These are phyloP conservation scores for Callocephalon fimbriatum DNA, from an alignment of 2,113 vertebrate genomes.

Conservation along the genomic window DNA sequence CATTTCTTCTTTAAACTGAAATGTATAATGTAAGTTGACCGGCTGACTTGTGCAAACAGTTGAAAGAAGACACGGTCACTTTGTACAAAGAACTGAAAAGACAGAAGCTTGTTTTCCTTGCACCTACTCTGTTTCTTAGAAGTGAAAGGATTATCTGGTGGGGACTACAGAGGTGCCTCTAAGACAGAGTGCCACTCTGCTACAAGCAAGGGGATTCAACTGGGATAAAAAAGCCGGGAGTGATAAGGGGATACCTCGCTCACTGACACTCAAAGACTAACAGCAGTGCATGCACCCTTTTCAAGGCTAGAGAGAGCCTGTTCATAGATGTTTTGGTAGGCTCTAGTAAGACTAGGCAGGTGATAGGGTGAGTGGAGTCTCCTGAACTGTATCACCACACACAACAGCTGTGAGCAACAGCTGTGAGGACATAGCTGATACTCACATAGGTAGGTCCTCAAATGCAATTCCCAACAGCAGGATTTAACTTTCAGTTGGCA, in stretches of 20 bases:
- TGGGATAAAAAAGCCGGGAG: neutral
- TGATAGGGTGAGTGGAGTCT: neutral
- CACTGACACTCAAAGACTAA: neutral
- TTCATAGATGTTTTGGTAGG: neutral
- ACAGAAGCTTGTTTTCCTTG: neutral
- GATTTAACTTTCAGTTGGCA: neutral
- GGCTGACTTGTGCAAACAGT: neutral
- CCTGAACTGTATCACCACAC: neutral
- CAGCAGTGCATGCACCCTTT: neutral
- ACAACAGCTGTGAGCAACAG: neutral
- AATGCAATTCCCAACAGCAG: neutral
- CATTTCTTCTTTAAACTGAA: neutral
- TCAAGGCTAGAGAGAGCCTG: neutral
- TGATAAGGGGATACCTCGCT: rapidly evolving
- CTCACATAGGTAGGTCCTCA: neutral
- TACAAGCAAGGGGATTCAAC: neutral
- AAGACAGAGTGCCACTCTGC: neutral
- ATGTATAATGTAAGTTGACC: neutral
- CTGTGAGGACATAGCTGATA: neutral
- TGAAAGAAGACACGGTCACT: neutral
- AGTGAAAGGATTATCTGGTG: neutral
- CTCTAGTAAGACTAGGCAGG: neutral
- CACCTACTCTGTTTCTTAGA: neutral
- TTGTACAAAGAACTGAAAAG: neutral
- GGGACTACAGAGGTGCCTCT: neutral